Evolutionary conservation across 2,888 invertebrate genomes (phyloP), one percentile per base, ranked within the genome.

Genomic region (Agriopis aurantiaria): DNA sequence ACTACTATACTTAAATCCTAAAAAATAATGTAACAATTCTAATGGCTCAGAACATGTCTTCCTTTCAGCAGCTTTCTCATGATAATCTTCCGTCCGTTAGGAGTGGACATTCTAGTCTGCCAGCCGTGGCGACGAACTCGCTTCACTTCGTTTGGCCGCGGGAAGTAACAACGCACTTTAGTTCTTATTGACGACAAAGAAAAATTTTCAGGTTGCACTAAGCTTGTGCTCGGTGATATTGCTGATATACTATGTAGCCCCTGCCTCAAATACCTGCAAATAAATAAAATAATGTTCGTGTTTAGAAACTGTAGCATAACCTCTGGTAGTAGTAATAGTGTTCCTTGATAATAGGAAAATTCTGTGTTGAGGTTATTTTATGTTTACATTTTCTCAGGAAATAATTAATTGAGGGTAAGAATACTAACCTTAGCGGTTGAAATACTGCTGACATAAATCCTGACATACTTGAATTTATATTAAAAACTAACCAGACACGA

Each of bases 51-150:
- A 11, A 96, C 95, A 88, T 95, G 95, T 90, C 95, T 94, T 70
- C 97, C 97, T 91, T 97, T 97, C 3, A 98, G 91, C 75, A 97
- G 95, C 77, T 97, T 95, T 79, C 97, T 95, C 97, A 97, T 97
- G 12, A 98, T 88, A 41, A 96, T 88, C 82, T 93, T 95, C n/a
- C 97, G 95, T 5, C 97, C 97, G 56, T 84, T 92, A 0, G 93
- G 92, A 0, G 97, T 97, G 0, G 96, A 95, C 94, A 97, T 96
- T 71, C 97, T 95, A 0, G 94, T 88, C 8, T 95, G 88, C 95
- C 96, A 97, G 0, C 97, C 97, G 75, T 97, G 97, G 9, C 95
- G 94, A 52, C 95, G 95, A 1, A 97, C 95, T 78, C 97, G 95
- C 80, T 95, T 96, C 0, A 95, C 95, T 91, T 98, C 97, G 63